A percentile compares a stretch with the other conserved stretches of the same genome.
phyloP scores from a whole-genome alignment of 2,113 vertebrate species.

The Ptilorrhoa leucosticta region DNA sequence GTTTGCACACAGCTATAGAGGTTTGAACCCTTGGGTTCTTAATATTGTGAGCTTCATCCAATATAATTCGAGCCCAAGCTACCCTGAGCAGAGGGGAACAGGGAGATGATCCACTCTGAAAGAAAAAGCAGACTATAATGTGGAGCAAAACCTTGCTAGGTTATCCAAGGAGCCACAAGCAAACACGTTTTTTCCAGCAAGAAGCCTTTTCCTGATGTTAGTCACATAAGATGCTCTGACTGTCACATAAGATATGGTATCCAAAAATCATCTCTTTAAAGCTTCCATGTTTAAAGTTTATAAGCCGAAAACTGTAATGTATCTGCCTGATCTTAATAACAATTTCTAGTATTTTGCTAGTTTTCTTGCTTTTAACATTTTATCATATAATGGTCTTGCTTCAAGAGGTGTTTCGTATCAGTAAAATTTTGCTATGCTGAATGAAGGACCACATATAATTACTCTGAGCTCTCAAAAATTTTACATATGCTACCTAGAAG shows the following conservation, averaged over 20 bases:
- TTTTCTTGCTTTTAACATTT: background rate
- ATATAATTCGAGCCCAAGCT: constrained; percentile 84
- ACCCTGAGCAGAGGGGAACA: constrained; percentile 80
- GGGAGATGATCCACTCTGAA: constrained; percentile 42
- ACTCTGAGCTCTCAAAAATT: background rate
- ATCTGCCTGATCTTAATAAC: background rate
- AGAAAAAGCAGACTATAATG: background rate
- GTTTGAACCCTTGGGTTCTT: constrained; percentile 93
- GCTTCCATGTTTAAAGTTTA: background rate
- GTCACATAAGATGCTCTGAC: background rate
- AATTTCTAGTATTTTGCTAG: background rate
- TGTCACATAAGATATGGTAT: background rate
- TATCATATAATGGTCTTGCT: background rate
- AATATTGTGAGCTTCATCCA: constrained; percentile 95
- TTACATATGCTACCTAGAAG: background rate
- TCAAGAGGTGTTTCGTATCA: background rate
- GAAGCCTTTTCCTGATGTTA: background rate
- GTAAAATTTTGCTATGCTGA: background rate
- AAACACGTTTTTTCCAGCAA: background rate
- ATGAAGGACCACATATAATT: background rate
- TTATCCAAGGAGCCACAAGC: background rate
- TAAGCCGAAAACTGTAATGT: background rate
- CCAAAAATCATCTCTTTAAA: background rate
- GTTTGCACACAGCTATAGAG: constrained; percentile 86
- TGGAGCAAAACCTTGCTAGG: background rate